Evolutionary conservation across 2,888 invertebrate genomes (phyloP).

Genomic region (Trichogramma dendrolimi): DNA sequence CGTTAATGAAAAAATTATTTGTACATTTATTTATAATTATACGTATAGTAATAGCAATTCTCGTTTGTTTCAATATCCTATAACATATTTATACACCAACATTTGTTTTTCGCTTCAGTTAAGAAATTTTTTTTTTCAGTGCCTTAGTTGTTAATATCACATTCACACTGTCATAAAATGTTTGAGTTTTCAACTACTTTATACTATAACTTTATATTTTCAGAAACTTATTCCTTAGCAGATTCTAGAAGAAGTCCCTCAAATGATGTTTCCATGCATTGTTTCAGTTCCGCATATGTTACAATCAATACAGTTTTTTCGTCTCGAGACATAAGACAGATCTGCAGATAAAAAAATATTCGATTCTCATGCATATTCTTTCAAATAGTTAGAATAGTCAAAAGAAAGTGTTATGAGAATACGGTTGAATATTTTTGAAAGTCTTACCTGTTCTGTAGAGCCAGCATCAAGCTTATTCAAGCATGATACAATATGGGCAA

Average conservation of each 20-base stretch:
- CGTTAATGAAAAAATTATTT: no score
- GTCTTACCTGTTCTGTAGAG: slow-evolving; percentile 68
- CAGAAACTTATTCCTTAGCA: slow-evolving; percentile 22
- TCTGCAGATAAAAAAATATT: slow-evolving; percentile 55
- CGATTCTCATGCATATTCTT: neutral
- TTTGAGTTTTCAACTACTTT: slow-evolving; percentile 5
- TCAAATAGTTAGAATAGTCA: neutral
- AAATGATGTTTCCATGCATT: slow-evolving; percentile 90
- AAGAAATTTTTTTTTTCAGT: slow-evolving; percentile 36
- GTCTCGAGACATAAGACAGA: slow-evolving; percentile 92
- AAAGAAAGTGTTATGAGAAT: neutral
- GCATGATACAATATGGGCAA: slow-evolving; percentile 89
- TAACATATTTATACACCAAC: no score
- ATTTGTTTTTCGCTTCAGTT: neutral
- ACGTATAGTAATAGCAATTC: no score
- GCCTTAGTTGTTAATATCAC: slow-evolving; percentile 50
- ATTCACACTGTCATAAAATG: slow-evolving; percentile 38
- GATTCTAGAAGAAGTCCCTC: slow-evolving; percentile 63
- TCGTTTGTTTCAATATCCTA: no score
- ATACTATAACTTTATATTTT: slow-evolving; percentile 1
- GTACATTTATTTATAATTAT: no score
- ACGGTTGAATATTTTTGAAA: neutral
- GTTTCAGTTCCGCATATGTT: slow-evolving; percentile 90
- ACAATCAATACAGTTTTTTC: slow-evolving; percentile 95
- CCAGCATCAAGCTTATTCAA: slow-evolving; percentile 90